These are phyloP conservation scores for Rhagoletis pomonella DNA, from an alignment of 1,140 invertebrate genomes.

Conservation along the genomic window DNA sequence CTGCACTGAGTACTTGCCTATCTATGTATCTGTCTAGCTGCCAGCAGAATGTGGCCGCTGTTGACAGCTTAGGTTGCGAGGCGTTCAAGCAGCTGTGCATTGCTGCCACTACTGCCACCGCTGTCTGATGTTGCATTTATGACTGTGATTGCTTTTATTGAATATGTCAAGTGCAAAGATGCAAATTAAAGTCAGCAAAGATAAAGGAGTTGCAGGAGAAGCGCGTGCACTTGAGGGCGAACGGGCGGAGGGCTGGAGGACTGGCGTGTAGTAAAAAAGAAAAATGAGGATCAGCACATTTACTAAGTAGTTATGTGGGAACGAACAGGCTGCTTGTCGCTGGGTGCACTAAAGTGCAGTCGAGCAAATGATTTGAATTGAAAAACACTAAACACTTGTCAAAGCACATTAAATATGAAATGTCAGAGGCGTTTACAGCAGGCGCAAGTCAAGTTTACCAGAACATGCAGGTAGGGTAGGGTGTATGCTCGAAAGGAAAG, in stretches of 20 bases:
- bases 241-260: too few species aligned
- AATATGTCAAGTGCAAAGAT: conserved; percentile 52
- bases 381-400: conserved; percentile 50
- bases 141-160: conserved; percentile 52
- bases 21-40: background rate
- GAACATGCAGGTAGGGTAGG: too few species aligned
- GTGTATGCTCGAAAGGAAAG: background rate
- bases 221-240: background rate
- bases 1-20: conserved; percentile 18
- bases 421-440: conserved; percentile 31
- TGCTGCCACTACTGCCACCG: background rate
- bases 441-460: background rate
- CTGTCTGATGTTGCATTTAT: conserved; percentile 21
- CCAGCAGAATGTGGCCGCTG: conserved; percentile 4
- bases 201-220: background rate
- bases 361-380: conserved; percentile 48
- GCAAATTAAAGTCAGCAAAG: conserved; percentile 49
- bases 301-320: conserved; percentile 11
- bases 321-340: conserved; percentile 13
- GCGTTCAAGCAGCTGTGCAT: conserved; percentile 11
- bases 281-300: conserved; percentile 17
- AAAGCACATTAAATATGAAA: conserved; percentile 51
- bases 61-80: conserved; percentile 47
- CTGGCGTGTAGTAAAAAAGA: too few species aligned
- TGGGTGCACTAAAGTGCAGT: conserved; percentile 39